Base-by-base conservation (phyloP, 2,113 vertebrate genomes). In the Elephas maximus region DNA sequence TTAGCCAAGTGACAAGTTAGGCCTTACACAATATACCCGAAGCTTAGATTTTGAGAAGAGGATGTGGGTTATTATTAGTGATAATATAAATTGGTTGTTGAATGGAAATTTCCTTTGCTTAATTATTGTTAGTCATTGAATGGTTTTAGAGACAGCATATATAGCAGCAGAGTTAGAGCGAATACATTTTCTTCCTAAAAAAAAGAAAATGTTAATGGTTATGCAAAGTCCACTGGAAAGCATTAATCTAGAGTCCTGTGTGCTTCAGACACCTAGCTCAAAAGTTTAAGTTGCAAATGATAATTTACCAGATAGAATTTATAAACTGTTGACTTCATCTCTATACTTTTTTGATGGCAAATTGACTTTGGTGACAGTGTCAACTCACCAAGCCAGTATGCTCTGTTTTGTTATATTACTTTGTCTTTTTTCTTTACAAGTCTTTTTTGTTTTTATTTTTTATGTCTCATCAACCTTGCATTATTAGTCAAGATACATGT, bases 31-130 rank as follows among this genome's bases (percentile, higher is more conserved):
- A 21, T 45, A 60, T 44, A 53, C 28, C 88, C 12, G 88, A 65
- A 37, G 17, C 63, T 93, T 93, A 20, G 74, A 90, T 90, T 95
- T 95, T 82, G 51, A 63, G 76, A 90, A 82, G 26, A 81, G 62
- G 57, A 51, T 63, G 21, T 53, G 33, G 6, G 23, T 82, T 63
- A 41, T 93, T 86, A 51, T 85, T 85, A 69, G 74, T 92, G 89
- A 60, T 90, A 88, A 79, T 9, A 44, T 77, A 69, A 81, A 73
- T 76, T 93, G 83, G 81, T 74, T 92, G 28, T 90, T 94, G 44
- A 88, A 84, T 89, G 74, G 90, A 86, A 26, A 74, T 74, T 65
- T 96, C 48, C 60, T 15, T 62, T 80, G 57, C 60, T 48, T 51
- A 67, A 82, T 82, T 88, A 80, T 81, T 94, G 37, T 76, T 84